Evolutionary conservation across 37 sponge, comb jelly and placozoan species (phyloP).

Genomic region (Bolinopsis microptera): DNA sequence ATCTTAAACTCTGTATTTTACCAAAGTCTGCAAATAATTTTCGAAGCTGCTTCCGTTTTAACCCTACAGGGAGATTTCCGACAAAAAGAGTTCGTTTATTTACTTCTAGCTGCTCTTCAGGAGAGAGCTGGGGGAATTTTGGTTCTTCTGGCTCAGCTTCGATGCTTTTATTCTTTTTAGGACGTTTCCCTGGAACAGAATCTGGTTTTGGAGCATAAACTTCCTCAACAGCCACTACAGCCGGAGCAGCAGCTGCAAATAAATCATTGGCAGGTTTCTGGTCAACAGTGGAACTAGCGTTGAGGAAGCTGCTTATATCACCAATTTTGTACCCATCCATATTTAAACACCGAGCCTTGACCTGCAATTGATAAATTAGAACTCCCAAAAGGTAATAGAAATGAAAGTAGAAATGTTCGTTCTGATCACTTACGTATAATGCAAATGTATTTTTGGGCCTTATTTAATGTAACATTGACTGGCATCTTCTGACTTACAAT

Average conservation of each 20-base stretch:
- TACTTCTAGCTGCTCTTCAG: constrained; percentile 35
- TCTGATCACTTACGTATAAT: no score
- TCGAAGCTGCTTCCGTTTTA: constrained; percentile 69
- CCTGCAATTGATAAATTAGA: no score
- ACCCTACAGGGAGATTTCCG: constrained; percentile 72
- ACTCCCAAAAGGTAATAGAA: no score
- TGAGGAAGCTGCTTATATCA: constrained; percentile 34
- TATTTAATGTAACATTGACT: no score
- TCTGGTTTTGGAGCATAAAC: not conserved
- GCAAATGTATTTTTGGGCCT: no score
- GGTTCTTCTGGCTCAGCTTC: not conserved
- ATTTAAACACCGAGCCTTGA: no score
- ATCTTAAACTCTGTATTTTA: constrained; percentile 70
- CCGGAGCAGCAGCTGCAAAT: not conserved
- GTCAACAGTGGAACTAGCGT: not conserved
- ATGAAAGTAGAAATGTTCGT: no score
- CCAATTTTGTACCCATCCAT: constrained; percentile 57
- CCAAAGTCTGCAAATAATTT: constrained; percentile 72
- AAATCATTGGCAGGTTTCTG: not conserved
- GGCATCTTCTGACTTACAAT: no score
- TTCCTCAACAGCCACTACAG: constrained; percentile 35
- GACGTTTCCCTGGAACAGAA: not conserved
- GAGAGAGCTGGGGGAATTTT: not conserved
- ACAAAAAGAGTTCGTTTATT: constrained; percentile 77
- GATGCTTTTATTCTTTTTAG: not conserved